Evolutionary conservation across 2,888 invertebrate species (phyloP), one percentile per base, ranked within the genome.

Genomic region (Hyalella azteca): DNA sequence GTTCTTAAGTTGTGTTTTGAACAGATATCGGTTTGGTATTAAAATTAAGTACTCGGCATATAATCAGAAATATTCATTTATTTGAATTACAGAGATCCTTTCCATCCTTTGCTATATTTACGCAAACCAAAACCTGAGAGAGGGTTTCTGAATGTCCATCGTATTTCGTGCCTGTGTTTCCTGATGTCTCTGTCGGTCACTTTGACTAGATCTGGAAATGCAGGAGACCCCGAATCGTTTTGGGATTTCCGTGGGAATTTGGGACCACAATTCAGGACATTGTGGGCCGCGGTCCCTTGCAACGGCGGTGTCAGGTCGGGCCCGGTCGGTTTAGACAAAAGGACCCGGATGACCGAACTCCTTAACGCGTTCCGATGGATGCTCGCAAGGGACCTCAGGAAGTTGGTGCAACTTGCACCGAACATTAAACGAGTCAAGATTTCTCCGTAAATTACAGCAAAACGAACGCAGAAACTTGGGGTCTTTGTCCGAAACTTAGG

Each of bases 351-450:
- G 39, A 19, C n/a, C 0, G 66, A n/a, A 3, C 66, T 66, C 66
- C 66, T 66, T 66, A 36, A 15, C 1, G 66, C 66, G 66, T 66
- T 66, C 66, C 66, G 39, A 66, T 66, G 66, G 66, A 36, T 66
- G 66, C 32, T 1, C 66, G 59, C 59, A 29, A 5, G 59, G 59
- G 59, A 66, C 32, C 19, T 36, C 36, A 32, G 66, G 66, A 66
- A 66, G 36, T 15, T 19, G 29, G 1, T 66, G 66, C 66, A 66
- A 66, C 36, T 66, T 15, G 29, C 36, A 66, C 29, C 66, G 7
- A 11, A 22, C 66, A 66, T 66, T 66, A 36, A 4, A 9, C 3
- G 66, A 32, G 7, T 36, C 15, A 15, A 36, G 19, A 36, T 54
- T 26, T 54, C 1, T 54, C 54, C n/a, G 22, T 7, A 22, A 50